Base-by-base conservation (phyloP, 2,888 invertebrate genomes). In the Camptogramma bilineatum region DNA sequence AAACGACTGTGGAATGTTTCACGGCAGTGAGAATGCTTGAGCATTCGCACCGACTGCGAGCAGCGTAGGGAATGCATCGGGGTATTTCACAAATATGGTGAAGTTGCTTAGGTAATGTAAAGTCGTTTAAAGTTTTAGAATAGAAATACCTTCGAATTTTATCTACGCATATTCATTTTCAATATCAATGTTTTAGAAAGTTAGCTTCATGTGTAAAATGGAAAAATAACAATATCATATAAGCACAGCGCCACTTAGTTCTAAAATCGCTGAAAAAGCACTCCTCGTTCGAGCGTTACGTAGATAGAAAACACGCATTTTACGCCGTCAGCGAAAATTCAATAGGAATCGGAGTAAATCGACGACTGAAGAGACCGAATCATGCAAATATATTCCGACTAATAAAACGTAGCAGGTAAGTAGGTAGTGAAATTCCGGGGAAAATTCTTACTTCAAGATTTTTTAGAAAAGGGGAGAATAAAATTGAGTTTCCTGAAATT, bases 281-380 rank as follows among this genome's bases (percentile, higher is more conserved):
- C 61, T 60, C 73, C 72, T 72, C 66, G 68, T 66, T 72, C 70
- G 63, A 75, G 73, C 69, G 74, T 73, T 47, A 52, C 39, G 24
- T 50, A 52, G 44, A 47, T 51, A 61, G 48, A 78, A 79, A 81
- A 73, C 77, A 79, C 77, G 76, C 78, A 75, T 84, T 82, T 79
- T 78, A 76, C 76, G 72, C 71, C 71, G 82, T 85, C 84, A 84
- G 86, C 86, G 74, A 80, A 58, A 85, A 83, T 83, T 86, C 83
- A 82, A 83, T 84, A 74, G 77, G 72, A 79, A 80, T 79, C 80
- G 56, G 51, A 58, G 66, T 52, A 62, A 66, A 66, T 62, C 62
- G 57, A 51, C 54, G 34, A 66, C 31, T 55, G 52, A 54, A 58
- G 58, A 66, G 58, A 62, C 54, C 57, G 52, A 62, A 66, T 66